Base-by-base conservation (phyloP, 2,888 invertebrate species). In the Synanthedon vespiformis region DNA sequence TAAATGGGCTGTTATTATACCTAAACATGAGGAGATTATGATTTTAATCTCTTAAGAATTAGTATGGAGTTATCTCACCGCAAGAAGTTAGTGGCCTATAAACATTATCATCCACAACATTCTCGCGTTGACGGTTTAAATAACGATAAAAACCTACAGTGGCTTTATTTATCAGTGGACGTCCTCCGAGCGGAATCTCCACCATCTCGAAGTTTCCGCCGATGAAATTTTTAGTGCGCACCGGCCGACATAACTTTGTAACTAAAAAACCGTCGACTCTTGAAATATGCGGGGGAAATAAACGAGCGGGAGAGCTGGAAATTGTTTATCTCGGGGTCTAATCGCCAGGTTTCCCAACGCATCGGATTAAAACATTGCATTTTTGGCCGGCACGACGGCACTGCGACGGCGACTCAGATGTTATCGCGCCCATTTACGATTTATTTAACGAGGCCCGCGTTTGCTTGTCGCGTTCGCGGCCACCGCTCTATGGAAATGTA, bases 361-460 rank as follows among this genome's bases (percentile, higher is more conserved):
- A 59, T 62, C 68, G 80, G 78, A 85, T 86, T 85, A 82, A 85
- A 86, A 85, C 85, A 83, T 86, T 82, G 77, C 76, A 70, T 79
- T 78, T 77, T 77, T 77, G 70, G 54, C 53, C 52, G 50, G 50
- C 53, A 34, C 34, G 34, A 34, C 34, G 34, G 10, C 34, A 10
- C 44, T 44, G 40, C 50, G 50, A 22, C 34, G 10, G 48, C 51
- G 55, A 54, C 51, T 54, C 59, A 68, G 77, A 76, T 74, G 60
- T 54, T 73, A 75, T 77, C 76, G 58, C 54, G 56, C 55, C 55
- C 54, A 27, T 58, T 55, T 60, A 61, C 62, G 66, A 75, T 77
- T 77, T 77, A 52, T 52, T 52, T 52, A 47, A 52, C 47, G 52
- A 48, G 13, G 6, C 12, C 47, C 10, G 40, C 13, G 22, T 52